phyloP scores from a whole-genome alignment of 2,797 vertebrate genomes.

The Chiloscyllium punctatum region DNA sequence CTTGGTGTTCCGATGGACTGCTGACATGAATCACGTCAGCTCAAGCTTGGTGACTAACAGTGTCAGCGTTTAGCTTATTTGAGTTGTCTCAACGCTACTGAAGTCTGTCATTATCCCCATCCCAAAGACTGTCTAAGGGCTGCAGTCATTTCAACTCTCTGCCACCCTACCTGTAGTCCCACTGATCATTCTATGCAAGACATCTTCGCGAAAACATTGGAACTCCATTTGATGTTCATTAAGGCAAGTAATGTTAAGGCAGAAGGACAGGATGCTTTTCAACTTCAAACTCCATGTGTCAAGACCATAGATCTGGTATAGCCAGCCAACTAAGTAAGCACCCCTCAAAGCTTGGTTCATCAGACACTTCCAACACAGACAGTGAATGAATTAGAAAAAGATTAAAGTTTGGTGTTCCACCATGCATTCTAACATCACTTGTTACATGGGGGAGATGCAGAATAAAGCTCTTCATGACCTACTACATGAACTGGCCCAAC shows the following conservation, averaged over 20 bases:
- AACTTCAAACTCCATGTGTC: not conserved
- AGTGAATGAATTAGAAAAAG: not conserved
- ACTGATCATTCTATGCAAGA: not conserved
- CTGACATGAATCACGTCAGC: slow-evolving; percentile 5
- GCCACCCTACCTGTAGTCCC: too few species aligned
- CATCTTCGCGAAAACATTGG: not conserved
- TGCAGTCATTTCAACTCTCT: not conserved
- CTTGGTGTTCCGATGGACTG: not conserved
- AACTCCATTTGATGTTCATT: not conserved
- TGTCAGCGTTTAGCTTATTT: not conserved
- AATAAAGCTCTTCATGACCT: not conserved
- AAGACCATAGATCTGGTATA: not conserved
- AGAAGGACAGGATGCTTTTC: not conserved
- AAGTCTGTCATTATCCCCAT: not conserved
- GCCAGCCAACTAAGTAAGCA: not conserved
- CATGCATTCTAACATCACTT: not conserved
- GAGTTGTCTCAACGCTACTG: not conserved
- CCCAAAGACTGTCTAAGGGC: not conserved
- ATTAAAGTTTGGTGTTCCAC: not conserved
- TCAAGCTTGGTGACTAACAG: not conserved
- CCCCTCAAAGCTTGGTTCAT: not conserved
- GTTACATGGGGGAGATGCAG: not conserved
- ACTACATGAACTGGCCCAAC: not conserved
- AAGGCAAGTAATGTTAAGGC: not conserved
- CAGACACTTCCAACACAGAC: not conserved